Base-by-base conservation (phyloP, 2,888 invertebrate species). In the Blastobasis lacticolella region DNA sequence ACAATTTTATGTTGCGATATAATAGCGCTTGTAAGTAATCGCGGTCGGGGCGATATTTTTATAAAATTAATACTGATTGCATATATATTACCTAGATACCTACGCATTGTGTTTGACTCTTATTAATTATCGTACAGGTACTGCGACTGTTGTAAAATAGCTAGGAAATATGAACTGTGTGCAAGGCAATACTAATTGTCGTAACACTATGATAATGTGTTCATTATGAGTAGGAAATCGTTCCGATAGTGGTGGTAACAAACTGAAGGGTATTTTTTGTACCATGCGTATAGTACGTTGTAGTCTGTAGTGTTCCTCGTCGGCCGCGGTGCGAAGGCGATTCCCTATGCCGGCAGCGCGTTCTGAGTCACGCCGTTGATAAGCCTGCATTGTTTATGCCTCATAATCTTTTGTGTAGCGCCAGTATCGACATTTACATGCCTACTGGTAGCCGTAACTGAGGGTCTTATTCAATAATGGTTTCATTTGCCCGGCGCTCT, bases 341-440 rank as follows among this genome's bases (percentile, higher is more conserved):
- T 60, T 62, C 63, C 63, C 64, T 60, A 58, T 58, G 61, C 54
- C 60, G 63, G 61, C 41, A 40, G 10, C 58, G 55, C 61, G 55
- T 56, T 57, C 53, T 72, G 68, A 73, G 55, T 75, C 73, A 72
- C 58, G 56, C 58, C 52, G 54, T 59, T 64, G 74, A 75, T 74
- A 73, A 74, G 69, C 62, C 52, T 52, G 59, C 62, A 71, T 69
- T 74, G 67, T 69, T 62, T 62, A 66, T 49, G 50, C 49, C 57
- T 58, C 60, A 58, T 66, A 67, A 69, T 69, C 68, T 64, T 65
- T 62, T 61, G 58, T 62, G 54, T 48, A 23, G 48, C 38, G 23
- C 48, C 47, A 47, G 41, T 48, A 48, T 48, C 48, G 41, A 49
- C 38, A 49, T 43, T 49, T 37, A n/a, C 49, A 44, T 37, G 40